Base-by-base conservation (phyloP, 1,140 invertebrate genomes). In the Lepidurus arcticus region DNA sequence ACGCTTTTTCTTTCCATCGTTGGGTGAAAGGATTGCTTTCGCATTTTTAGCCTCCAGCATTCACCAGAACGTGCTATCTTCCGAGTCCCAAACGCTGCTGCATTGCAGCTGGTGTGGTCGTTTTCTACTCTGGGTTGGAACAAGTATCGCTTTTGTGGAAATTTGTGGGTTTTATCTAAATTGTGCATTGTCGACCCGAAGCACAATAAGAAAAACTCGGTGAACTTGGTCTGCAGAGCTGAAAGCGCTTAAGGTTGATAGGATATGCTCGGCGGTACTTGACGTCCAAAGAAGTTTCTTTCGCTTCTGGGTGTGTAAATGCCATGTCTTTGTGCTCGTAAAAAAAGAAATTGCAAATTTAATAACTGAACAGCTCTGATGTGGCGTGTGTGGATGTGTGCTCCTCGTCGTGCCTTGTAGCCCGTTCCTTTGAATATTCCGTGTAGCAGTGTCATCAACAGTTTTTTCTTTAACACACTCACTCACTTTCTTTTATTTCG, bases 51-150 rank as follows among this genome's bases (percentile, higher is more conserved):
- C 53, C 53, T 21, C 21, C 13, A n/a, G 53, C 53, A 11, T 13
- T 21, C 16, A 65, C 53, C 6, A 65, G 53, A 65, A 65, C 53
- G 53, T 65, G 53, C 53, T 65, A 65, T 65, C 53, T 65, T 65
- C 21, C 13, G 53, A 65, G 53, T 65, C 53, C n/a, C 16, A 65
- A 65, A 13, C 21, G n/a, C 53, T 65, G 53, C 53, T 65, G 53
- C 53, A 65, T 65, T 65, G 53, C 53, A 65, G 53, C 53, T 65
- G 53, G 53, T 65, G 53, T 65, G 53, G 53, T 65, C 53, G 9
- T 65, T 9, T 65, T 65, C 53, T 65, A 13, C 53, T 65, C 9
- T 9, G 53, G 9, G 4, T 21, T 65, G 0, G 53, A 65, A 65
- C 16, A 65, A 65, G 9, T 21, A 65, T 65, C 16, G 13, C 13